Conservation (phyloP, 2,888 invertebrate species). For the Drosophila melanocephala region DNA sequence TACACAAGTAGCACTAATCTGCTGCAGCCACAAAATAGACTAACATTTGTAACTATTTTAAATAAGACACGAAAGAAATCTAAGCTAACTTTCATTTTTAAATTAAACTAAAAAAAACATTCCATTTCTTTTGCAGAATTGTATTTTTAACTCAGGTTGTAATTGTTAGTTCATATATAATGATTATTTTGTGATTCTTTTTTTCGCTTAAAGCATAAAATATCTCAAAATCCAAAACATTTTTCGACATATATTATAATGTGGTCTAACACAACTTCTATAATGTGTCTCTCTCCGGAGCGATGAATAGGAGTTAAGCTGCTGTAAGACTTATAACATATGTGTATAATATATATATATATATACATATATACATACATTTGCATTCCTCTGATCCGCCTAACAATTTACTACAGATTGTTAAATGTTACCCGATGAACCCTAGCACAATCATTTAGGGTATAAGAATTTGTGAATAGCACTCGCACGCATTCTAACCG, state of each 20-base stretch:
- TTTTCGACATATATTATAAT: not conserved
- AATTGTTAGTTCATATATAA: not conserved
- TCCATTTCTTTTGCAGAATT: no score
- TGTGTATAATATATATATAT: not conserved
- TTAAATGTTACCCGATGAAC: slow-evolving; percentile 13
- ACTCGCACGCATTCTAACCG: not conserved
- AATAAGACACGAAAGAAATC: not conserved
- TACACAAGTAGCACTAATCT: not conserved
- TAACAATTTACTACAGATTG: slow-evolving; percentile 4
- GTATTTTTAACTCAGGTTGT: not conserved
- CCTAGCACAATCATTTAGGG: slow-evolving; percentile 21
- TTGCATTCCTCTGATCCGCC: slow-evolving; percentile 3
- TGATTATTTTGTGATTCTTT: not conserved
- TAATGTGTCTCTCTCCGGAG: not conserved
- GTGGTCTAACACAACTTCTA: not conserved
- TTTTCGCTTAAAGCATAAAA: not conserved
- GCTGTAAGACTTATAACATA: not conserved
- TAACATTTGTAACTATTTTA: not conserved
- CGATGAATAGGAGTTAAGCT: not conserved
- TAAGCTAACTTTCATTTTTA: not conserved
- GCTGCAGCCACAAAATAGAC: not conserved
- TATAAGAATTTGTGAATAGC: slow-evolving; percentile 4
- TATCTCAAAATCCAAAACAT: not conserved
- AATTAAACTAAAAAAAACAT: not conserved
- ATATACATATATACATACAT: not conserved